Evolutionary conservation across 2,797 vertebrate species (phyloP).

Genomic region (Gymnothorax reevesii): DNA sequence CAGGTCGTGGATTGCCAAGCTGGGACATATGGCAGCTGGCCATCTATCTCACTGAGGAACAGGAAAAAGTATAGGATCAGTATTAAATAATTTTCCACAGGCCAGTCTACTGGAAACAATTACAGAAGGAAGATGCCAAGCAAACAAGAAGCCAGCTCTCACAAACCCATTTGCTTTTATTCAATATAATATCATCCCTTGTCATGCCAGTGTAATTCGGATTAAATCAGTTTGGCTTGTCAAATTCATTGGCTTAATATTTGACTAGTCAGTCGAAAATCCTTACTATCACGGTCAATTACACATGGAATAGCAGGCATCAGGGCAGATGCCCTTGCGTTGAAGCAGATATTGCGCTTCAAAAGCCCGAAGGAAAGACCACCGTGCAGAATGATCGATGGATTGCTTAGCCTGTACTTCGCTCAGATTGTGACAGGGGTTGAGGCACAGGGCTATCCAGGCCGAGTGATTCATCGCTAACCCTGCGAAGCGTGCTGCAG

Average conservation of each 20-base stretch:
- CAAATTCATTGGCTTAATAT: background rate
- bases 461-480: background rate
- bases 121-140: conserved; percentile 46
- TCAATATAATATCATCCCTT: conserved; percentile 46
- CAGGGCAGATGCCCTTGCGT: background rate
- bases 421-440: conserved; percentile 36
- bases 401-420: conserved; percentile 52
- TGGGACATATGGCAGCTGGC: background rate
- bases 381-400: conserved; percentile 57
- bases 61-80: conserved; percentile 42
- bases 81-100: conserved; percentile 54
- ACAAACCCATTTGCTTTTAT: conserved; percentile 48
- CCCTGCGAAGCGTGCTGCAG: conserved; percentile 32
- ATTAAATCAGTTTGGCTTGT: conserved; percentile 13
- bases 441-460: conserved; percentile 36
- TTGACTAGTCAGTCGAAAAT: conserved; percentile 12
- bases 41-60: background rate
- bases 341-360: background rate
- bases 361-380: background rate
- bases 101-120: conserved; percentile 53
- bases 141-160: conserved; percentile 46
- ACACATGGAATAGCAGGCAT: background rate
- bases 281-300: background rate
- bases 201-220: conserved; percentile 32
- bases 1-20: background rate